phyloP scores from a whole-genome alignment of 2,888 invertebrate genomes.

The Cremastobaeus sp. region DNA sequence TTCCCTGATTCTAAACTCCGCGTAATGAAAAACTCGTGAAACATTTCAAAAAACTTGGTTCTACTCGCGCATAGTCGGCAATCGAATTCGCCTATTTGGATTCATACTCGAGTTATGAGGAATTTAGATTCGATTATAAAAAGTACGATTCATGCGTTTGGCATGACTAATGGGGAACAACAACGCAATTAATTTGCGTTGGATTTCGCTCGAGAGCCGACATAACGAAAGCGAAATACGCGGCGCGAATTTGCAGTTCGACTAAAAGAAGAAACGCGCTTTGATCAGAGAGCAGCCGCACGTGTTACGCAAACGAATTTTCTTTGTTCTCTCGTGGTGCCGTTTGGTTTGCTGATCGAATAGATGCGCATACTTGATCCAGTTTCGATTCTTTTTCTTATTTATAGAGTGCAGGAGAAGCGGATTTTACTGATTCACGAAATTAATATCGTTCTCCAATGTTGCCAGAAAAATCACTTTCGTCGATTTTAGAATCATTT shows the following conservation, averaged over 20 bases:
- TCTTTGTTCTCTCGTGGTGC: slow-evolving; percentile 33
- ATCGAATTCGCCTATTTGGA: no score
- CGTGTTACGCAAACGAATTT: slow-evolving; percentile 45
- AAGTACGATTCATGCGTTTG: neutral
- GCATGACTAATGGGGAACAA: slow-evolving; percentile 1
- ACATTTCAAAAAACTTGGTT: no score
- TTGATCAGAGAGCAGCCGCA: slow-evolving; percentile 8
- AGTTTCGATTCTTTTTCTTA: slow-evolving; percentile 25
- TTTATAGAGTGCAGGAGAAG: slow-evolving; percentile 18
- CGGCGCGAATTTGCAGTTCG: slow-evolving; percentile 26
- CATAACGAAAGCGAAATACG: slow-evolving; percentile 19
- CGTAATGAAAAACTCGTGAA: no score
- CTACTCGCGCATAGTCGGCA: no score
- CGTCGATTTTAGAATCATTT: no score
- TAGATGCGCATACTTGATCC: slow-evolving; percentile 36
- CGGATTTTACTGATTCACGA: no score
- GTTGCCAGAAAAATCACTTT: no score
- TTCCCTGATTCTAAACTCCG: no score
- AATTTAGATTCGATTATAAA: no score
- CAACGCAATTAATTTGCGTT: slow-evolving; percentile 18
- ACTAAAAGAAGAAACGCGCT: slow-evolving; percentile 22
- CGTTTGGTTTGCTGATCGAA: slow-evolving; percentile 21
- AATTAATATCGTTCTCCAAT: no score
- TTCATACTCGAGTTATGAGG: no score
- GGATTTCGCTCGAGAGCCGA: slow-evolving; percentile 26